Base-by-base conservation (phyloP, 2,797 vertebrate genomes). In the Phataginus tricuspis region DNA sequence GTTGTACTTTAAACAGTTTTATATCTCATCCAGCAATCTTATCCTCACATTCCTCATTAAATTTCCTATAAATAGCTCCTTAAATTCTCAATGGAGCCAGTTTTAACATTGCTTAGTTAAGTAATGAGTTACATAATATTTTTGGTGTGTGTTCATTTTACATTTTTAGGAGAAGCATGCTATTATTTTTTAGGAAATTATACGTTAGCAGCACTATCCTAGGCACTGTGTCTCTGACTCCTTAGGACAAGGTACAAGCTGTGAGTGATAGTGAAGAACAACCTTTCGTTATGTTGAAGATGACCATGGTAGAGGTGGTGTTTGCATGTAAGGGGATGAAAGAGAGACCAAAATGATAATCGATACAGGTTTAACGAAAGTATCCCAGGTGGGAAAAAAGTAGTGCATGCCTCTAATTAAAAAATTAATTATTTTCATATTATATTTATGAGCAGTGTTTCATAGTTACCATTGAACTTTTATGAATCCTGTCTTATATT, bases 61-160 rank as follows among this genome's bases (percentile, higher is more conserved):
- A 55, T 61, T 82, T 94, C 94, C 87, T 94, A 5, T 71, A 59
- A 75, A 69, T 87, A 78, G 10, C 29, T 79, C 23, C 55, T 94
- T 88, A 72, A 59, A 86, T 59, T 84, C 16, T 89, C 57, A 59
- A 9, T 45, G 55, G 19, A 91, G 55, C 3, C 29, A 75, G 13
- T 53, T 92, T 94, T 61, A 90, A 79, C 29, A 79, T n/a, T 75
- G 4, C 25, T 89, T 95, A 27, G 53, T 80, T 95, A 93, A 90
- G 53, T 77, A 71, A 27, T 18, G 10, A 80, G 39, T 83, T 74
- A 75, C 96, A 68, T 78, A 42, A 53, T 79, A 63, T 75, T 27
- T 79, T 94, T 86, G 72, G 69, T 39, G 59, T 77, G 29, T 71
- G 34, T 72, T 90, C 14, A 29, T 74, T 91, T 94, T 72, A 77